Percentiles rank a stretch among this genome's conserved stretches.
These are phyloP conservation scores for Microchirus variegatus DNA, from an alignment of 2,797 vertebrate species.

Conservation along the genomic window DNA sequence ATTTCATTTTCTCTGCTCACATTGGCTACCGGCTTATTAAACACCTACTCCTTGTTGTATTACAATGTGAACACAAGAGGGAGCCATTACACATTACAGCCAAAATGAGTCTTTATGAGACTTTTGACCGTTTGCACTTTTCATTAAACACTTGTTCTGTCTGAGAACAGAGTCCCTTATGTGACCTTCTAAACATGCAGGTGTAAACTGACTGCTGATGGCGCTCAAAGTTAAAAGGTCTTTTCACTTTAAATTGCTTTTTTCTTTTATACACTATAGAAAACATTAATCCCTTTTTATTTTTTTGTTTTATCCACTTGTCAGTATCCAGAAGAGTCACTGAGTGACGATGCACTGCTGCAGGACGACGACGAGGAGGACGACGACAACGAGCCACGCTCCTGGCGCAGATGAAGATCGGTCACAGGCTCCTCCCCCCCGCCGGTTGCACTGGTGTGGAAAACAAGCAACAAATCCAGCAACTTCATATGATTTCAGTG, in stretches of 20 bases:
- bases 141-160: conserved; percentile 10
- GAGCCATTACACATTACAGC: conserved; percentile 44
- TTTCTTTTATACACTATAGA: too few relatives aligned
- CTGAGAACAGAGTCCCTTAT: conserved; percentile 7
- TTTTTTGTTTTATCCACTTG: neutral
- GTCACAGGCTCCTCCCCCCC: neutral
- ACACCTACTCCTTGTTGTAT: conserved; percentile 3
- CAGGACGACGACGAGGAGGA: conserved; percentile 99
- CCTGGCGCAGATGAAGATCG: conserved; percentile 96
- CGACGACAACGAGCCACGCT: conserved; percentile 95
- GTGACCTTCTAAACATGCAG: conserved; percentile 11
- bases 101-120: neutral
- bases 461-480: conserved; percentile 38
- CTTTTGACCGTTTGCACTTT: neutral
- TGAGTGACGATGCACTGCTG: conserved; percentile 93
- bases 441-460: conserved; percentile 18
- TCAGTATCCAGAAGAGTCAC: conserved; percentile 93
- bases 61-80: conserved; percentile 58
- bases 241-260: neutral
- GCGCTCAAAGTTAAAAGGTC: neutral
- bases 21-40: neutral
- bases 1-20: conserved; percentile 1
- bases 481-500: conserved; percentile 50
- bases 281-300: too few relatives aligned
- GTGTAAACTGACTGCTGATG: too few relatives aligned